Evolutionary conservation across 2,888 invertebrate genomes (phyloP).

Genomic region (Gasteruption jaculator): DNA sequence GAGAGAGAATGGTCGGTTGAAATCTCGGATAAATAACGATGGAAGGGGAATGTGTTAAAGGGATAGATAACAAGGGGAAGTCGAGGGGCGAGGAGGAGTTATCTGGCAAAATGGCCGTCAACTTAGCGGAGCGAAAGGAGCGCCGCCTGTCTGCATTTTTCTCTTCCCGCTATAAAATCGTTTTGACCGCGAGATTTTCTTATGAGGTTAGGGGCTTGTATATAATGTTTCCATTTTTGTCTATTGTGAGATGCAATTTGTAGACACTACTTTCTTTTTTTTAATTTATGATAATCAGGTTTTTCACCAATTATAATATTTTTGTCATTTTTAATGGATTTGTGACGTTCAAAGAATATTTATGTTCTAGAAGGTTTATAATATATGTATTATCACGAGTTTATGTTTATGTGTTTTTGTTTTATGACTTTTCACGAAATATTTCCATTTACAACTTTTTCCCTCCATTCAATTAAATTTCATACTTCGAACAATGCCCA

Average conservation of each 20-base stretch:
- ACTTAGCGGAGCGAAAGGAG: conserved; percentile 28
- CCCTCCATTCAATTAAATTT: no score
- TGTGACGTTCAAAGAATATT: no score
- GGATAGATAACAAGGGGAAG: no score
- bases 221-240: no score
- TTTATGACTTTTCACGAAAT: no score
- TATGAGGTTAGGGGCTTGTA: conserved; percentile 11
- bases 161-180: conserved; percentile 35
- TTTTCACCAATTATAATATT: not conserved
- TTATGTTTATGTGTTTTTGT: no score
- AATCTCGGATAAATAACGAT: conserved; percentile 13
- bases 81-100: conserved; percentile 11
- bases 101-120: conserved; percentile 40
- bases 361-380: no score
- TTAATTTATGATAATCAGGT: not conserved
- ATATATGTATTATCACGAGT: no score
- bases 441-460: no score
- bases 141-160: conserved; percentile 47
- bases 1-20: conserved; percentile 17
- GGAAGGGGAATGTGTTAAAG: conserved; percentile 10
- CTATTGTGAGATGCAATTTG: no score
- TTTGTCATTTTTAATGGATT: not conserved
- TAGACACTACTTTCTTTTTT: no score
- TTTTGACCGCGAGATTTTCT: not conserved
- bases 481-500: no score